These are phyloP conservation scores for Dyspetes luteomarginatus DNA, from an alignment of 2,888 invertebrate genomes.

Conservation along the genomic window DNA sequence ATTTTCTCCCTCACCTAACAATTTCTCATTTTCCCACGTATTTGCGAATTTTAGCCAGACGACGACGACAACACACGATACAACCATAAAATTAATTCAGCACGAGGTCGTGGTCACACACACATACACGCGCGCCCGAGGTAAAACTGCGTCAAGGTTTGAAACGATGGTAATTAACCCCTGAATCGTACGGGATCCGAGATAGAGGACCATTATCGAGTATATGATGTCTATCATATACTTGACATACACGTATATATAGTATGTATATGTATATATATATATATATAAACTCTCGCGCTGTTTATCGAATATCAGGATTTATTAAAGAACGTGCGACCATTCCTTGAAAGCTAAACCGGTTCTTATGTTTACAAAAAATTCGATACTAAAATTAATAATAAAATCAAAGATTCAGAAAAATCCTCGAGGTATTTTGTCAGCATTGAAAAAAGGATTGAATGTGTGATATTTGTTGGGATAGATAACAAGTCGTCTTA, in stretches of 20 bases:
- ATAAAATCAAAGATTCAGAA: too few relatives aligned
- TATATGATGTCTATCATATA: too few relatives aligned
- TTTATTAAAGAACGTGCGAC: constrained; percentile 76
- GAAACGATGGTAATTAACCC: constrained; percentile 80
- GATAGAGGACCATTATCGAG: constrained; percentile 79
- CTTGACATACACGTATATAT: too few relatives aligned
- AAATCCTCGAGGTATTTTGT: too few relatives aligned
- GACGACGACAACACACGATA: constrained; percentile 55
- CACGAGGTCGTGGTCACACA: constrained; percentile 16
- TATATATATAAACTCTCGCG: constrained; percentile 62
- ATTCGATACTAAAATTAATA: too few relatives aligned
- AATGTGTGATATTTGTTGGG: too few relatives aligned
- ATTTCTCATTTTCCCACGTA: constrained; percentile 35
- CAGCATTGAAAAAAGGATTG: too few relatives aligned
- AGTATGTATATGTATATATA: constrained; percentile 44
- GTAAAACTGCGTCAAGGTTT: constrained; percentile 69
- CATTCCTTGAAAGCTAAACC: neutral
- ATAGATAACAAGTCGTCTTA: too few relatives aligned
- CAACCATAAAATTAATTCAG: constrained; percentile 63
- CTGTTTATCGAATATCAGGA: constrained; percentile 73
- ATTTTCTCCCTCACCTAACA: constrained; percentile 27
- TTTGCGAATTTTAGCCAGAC: constrained; percentile 55
- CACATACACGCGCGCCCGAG: constrained; percentile 37
- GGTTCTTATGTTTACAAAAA: too few relatives aligned
- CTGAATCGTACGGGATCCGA: constrained; percentile 74